Conservation (phyloP, 1,140 invertebrate genomes). For the Lepidostoma basale region DNA sequence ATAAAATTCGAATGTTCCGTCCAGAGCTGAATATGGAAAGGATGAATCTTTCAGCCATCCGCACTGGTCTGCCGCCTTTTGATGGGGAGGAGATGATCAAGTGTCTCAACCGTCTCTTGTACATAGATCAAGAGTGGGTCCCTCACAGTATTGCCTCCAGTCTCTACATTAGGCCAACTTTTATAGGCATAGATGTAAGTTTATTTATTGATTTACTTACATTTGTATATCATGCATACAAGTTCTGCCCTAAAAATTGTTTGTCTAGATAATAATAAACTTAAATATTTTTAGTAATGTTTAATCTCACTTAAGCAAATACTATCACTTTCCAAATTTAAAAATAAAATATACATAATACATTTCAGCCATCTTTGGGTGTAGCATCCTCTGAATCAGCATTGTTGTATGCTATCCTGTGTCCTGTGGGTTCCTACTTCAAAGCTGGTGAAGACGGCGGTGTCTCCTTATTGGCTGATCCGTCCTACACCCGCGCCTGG, state of each 20-base stretch:
- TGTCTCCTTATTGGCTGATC: conserved; percentile 68
- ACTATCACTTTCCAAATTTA: too few relatives aligned
- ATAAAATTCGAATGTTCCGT: conserved; percentile 91
- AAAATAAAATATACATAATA: too few relatives aligned
- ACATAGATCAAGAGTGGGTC: conserved; percentile 97
- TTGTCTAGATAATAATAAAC: too few relatives aligned
- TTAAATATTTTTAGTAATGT: too few relatives aligned
- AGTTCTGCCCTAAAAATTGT: too few relatives aligned
- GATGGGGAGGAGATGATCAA: conserved; percentile 86
- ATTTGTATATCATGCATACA: too few relatives aligned
- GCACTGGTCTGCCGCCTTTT: conserved; percentile 90
- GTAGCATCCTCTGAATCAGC: conserved; percentile 84
- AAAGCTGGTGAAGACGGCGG: conserved; percentile 73
- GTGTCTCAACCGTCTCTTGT: conserved; percentile 85
- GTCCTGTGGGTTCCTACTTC: conserved; percentile 94
- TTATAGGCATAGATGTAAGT: conserved; percentile 96
- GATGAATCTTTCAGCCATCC: conserved; percentile 84
- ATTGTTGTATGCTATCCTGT: conserved; percentile 88
- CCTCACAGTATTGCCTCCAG: conserved; percentile 87
- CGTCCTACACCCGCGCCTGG: conserved; percentile 78
- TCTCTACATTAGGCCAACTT: conserved; percentile 94
- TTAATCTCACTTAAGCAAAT: too few relatives aligned
- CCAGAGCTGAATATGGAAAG: conserved; percentile 95
- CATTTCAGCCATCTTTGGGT: conserved; percentile 83
- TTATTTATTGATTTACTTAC: too few relatives aligned